Base-by-base conservation (phyloP, 2,113 vertebrate species). In the Tenebrosternarchus preto region DNA sequence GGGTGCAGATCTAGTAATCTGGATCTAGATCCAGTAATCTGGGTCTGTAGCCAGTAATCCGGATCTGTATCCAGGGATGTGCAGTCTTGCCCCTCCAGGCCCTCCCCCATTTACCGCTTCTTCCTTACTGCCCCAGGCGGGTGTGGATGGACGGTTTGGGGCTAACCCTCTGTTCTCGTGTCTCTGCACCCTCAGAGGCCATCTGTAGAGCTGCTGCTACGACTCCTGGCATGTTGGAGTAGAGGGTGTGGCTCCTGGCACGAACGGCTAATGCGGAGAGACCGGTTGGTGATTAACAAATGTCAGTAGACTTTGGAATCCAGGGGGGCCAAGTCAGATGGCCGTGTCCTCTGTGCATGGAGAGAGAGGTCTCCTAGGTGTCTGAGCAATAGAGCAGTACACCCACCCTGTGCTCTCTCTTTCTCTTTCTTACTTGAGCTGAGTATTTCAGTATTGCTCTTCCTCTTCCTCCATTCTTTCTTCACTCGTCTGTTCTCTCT, bases 291-390 rank as follows among this genome's bases (percentile, higher is more conserved):
- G 95, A 96, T 98, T 97, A 98, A 97, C 96, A 96, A 96, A 96
- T 93, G 94, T 95, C 94, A 94, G 95, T 96, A 97, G 96, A 98
- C 97, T 97, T 98, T 98, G 96, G 96, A 98, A 97, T 97, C 95
- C 95, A 92, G 93, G 93, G n/a, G 93, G 94, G 92, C 92, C 90
- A 89, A 93, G 91, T 94, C 91, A 85, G 94, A 93, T 94, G 94
- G 93, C 92, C 94, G 94, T 95, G 93, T 96, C 94, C 93, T 95
- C 90, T 92, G 87, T 87, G 88, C 87, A 86, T 85, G 86, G 91
- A 88, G 87, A 89, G 88, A 90, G 93, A 95, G 88, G 89, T 93
- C 90, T 95, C 93, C 90, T 91, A 93, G 91, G 94, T 93, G 93
- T 92, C 90, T 87, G 85, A 88, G 83, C 87, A 89, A 86, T 89